Conservation (phyloP, 2,113 vertebrate species). For the Manacus vitellinus region DNA sequence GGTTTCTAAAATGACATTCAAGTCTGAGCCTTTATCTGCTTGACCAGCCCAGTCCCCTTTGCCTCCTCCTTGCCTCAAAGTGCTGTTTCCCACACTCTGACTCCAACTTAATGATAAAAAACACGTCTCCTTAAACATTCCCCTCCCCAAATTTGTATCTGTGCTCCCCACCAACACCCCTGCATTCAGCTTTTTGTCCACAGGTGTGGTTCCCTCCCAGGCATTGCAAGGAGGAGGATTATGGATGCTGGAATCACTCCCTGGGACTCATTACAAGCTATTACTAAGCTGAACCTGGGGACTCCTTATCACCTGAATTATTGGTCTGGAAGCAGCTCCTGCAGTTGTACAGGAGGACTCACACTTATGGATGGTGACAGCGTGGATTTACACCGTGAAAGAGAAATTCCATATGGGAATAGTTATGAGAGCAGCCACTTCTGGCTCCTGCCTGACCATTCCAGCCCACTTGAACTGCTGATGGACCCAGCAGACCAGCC, state of each 20-base stretch:
- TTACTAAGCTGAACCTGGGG: neutral
- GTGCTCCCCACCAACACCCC: neutral
- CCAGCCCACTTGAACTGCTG: neutral
- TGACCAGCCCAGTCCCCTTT: neutral
- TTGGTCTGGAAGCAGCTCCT: neutral
- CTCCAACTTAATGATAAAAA: fast-evolving
- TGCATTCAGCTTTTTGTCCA: neutral
- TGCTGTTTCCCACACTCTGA: neutral
- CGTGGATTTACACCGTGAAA: neutral
- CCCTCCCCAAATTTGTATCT: neutral
- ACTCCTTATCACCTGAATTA: neutral
- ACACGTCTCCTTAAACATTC: fast-evolving
- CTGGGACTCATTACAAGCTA: neutral
- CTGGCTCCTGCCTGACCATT: neutral
- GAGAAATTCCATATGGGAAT: neutral
- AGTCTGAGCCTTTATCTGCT: neutral
- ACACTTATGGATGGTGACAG: neutral
- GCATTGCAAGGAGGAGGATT: neutral
- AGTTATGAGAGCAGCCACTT: neutral
- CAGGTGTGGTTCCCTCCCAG: neutral
- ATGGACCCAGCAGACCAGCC: neutral
- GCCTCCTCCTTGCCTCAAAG: neutral
- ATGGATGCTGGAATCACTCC: neutral
- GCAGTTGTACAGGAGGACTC: neutral
- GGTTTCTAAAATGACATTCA: neutral